These are phyloP conservation scores for Sebastiscus albofasciatus DNA, from an alignment of 2,797 vertebrate genomes.

Conservation along the genomic window DNA sequence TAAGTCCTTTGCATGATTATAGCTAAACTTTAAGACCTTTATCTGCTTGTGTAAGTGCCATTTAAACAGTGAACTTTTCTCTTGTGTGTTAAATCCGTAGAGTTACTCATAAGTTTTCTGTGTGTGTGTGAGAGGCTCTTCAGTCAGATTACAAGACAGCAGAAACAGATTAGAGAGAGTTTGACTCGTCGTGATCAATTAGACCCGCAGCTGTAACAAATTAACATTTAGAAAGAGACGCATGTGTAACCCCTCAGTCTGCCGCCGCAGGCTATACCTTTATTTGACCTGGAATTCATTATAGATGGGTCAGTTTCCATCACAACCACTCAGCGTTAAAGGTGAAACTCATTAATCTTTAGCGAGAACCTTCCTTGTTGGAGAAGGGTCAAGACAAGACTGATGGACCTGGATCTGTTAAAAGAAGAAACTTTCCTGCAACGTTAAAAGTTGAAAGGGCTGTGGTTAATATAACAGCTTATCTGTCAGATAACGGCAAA, in stretches of 20 bases:
- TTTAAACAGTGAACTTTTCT: background rate
- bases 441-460: background rate
- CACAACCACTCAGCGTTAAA: conserved; percentile 48
- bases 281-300: conserved; percentile 68
- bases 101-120: background rate
- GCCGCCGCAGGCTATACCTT: conserved; percentile 56
- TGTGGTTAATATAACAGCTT: background rate
- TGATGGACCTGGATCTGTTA: background rate
- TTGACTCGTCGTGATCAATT: conserved; percentile 42
- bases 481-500: background rate
- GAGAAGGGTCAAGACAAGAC: background rate
- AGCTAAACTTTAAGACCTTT: background rate
- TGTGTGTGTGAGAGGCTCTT: background rate
- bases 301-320: conserved; percentile 69
- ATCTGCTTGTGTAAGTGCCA: background rate
- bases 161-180: conserved; percentile 1
- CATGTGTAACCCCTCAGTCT: conserved; percentile 71
- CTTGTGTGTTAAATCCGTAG: no score
- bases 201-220: conserved; percentile 28
- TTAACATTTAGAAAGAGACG: conserved; percentile 69
- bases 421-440: background rate
- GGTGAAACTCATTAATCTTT: conserved; percentile 70
- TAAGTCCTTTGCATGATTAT: background rate
- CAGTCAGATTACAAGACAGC: background rate
- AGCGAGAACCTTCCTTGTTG: conserved; percentile 21